These are phyloP conservation scores for Lasioglossum leucozonium DNA, from an alignment of 2,888 invertebrate species.

Conservation along the genomic window DNA sequence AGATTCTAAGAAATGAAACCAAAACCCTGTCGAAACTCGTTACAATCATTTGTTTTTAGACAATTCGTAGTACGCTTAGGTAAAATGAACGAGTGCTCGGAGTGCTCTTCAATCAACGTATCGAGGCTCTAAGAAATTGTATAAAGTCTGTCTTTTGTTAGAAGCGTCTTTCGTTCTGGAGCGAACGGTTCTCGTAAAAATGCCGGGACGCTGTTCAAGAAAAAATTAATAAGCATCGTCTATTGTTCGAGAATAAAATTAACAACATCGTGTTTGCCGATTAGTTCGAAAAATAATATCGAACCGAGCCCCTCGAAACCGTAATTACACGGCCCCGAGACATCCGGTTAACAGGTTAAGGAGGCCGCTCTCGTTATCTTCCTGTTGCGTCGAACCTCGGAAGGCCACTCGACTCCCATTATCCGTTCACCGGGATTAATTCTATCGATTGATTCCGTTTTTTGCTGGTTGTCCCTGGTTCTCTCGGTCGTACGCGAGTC, in stretches of 20 bases:
- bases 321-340: not conserved
- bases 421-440: conserved; percentile 4
- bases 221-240: not conserved
- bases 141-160: too few species aligned
- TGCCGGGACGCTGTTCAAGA: too few species aligned
- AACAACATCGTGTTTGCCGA: not conserved
- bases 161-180: not conserved
- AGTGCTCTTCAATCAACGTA: too few species aligned
- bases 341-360: not conserved
- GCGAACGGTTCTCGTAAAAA: too few species aligned
- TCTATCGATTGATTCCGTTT: conserved; percentile 18
- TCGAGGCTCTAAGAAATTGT: too few species aligned
- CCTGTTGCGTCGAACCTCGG: conserved; percentile 1
- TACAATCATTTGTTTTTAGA: too few species aligned
- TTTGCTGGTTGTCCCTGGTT: not conserved
- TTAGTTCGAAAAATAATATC: not conserved
- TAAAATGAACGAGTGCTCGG: too few species aligned
- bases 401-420: conserved; percentile 16
- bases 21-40: too few species aligned
- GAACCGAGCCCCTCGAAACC: not conserved
- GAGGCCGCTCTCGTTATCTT: not conserved
- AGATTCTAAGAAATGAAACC: too few species aligned
- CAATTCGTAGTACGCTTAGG: too few species aligned
- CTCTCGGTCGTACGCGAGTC: conserved; percentile 30
- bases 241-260: not conserved